Conservation (phyloP, 2,888 invertebrate species). For the Cordilura impudica region DNA sequence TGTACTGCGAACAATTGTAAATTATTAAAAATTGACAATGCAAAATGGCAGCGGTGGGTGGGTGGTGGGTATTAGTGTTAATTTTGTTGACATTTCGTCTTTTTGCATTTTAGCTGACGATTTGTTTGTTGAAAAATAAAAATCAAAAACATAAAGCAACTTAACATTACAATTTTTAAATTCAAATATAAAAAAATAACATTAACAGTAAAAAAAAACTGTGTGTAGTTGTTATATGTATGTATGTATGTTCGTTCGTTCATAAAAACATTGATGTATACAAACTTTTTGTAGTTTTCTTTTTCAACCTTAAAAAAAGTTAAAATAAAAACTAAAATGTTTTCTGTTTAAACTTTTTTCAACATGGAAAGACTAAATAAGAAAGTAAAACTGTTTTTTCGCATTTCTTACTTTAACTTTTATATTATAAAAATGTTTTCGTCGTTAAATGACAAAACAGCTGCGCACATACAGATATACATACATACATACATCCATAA, state of each 20-base stretch:
- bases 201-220: background rate
- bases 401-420: conserved; percentile 22
- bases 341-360: conserved; percentile 27
- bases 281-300: background rate
- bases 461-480: conserved; percentile 19
- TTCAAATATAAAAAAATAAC: background rate
- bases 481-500: background rate
- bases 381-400: conserved; percentile 24
- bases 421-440: conserved; percentile 42
- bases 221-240: background rate
- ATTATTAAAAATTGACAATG: too few species aligned
- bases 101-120: too few species aligned
- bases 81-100: too few species aligned
- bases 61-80: too few species aligned
- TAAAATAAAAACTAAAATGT: conserved; percentile 27
- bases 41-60: too few species aligned
- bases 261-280: background rate
- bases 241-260: background rate
- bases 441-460: conserved; percentile 63
- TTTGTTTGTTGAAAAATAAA: conserved; percentile 1
- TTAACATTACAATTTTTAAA: conserved; percentile 27
- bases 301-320: conserved; percentile 16
- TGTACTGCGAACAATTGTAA: too few species aligned
- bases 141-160: conserved; percentile 12
- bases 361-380: conserved; percentile 25